These are phyloP conservation scores for Lepus europaeus DNA, from an alignment of 2,113 vertebrate species.

Conservation along the genomic window DNA sequence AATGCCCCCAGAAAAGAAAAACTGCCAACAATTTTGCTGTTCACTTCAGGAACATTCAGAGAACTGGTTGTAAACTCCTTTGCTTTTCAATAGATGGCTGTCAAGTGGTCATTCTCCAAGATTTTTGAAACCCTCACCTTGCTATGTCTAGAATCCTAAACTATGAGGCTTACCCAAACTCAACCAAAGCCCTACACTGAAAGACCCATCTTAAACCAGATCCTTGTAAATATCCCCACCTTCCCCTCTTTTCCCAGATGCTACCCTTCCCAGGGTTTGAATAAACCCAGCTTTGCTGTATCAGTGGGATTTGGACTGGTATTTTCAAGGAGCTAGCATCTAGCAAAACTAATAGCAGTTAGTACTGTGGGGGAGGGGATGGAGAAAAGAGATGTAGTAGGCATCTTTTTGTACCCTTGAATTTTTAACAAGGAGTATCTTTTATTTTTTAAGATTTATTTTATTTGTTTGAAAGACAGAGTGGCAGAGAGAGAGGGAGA, in stretches of 20 bases:
- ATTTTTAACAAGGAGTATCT: background rate
- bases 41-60: background rate
- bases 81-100: background rate
- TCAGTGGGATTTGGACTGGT: background rate
- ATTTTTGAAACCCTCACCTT: background rate
- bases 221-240: background rate
- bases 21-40: background rate
- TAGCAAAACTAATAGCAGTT: background rate
- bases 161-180: background rate
- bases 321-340: slow-evolving; percentile 7
- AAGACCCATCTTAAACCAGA: background rate
- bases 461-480: no score
- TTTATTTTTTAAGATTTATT: background rate
- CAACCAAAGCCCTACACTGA: background rate
- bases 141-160: background rate
- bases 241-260: background rate
- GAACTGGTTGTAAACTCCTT: background rate
- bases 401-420: background rate
- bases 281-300: background rate
- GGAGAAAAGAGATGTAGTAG: background rate
- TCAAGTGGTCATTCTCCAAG: background rate
- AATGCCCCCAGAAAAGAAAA: background rate
- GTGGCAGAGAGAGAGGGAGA: no score
- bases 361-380: background rate
- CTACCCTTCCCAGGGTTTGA: background rate